phyloP scores from a whole-genome alignment of 2,888 invertebrate species.

The Protodeltote pygarga region DNA sequence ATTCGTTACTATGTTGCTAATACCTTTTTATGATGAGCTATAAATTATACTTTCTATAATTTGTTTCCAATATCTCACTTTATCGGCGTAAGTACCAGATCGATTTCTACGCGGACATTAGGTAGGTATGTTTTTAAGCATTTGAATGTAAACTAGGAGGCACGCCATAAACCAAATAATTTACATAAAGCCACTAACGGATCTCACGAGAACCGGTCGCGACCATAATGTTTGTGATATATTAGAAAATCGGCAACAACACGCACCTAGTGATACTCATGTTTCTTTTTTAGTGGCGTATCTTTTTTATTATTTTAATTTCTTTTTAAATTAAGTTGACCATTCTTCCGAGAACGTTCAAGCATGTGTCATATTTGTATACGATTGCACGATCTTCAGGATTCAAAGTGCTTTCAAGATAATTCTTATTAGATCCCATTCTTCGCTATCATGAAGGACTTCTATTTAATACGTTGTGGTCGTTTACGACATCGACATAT shows the following conservation, averaged over 20 bases:
- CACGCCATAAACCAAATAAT: slow-evolving; percentile 79
- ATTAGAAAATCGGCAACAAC: slow-evolving; percentile 83
- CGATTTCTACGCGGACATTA: slow-evolving; percentile 52
- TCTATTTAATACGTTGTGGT: not conserved
- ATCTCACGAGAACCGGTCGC: slow-evolving; percentile 83
- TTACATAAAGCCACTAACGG: slow-evolving; percentile 86
- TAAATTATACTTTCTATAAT: slow-evolving; percentile 79
- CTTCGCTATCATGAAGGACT: not conserved
- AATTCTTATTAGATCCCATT: slow-evolving; percentile 3
- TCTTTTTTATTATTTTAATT: slow-evolving; percentile 76
- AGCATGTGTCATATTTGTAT: slow-evolving; percentile 63
- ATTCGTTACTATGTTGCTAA: slow-evolving; percentile 57
- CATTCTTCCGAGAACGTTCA: slow-evolving; percentile 54
- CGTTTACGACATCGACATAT: not conserved
- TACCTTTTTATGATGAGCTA: slow-evolving; percentile 63
- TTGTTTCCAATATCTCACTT: slow-evolving; percentile 65
- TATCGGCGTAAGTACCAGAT: slow-evolving; percentile 56
- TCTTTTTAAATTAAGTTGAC: slow-evolving; percentile 64
- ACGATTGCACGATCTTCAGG: slow-evolving; percentile 31
- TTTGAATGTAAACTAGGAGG: slow-evolving; percentile 82
- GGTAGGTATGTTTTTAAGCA: slow-evolving; percentile 61
- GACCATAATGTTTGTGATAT: slow-evolving; percentile 82
- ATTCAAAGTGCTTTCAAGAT: not conserved
- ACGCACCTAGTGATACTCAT: slow-evolving; percentile 58
- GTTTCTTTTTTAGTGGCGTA: slow-evolving; percentile 64